phyloP scores from a whole-genome alignment of 2,113 vertebrate species.

The Sarotherodon lohbergeri region DNA sequence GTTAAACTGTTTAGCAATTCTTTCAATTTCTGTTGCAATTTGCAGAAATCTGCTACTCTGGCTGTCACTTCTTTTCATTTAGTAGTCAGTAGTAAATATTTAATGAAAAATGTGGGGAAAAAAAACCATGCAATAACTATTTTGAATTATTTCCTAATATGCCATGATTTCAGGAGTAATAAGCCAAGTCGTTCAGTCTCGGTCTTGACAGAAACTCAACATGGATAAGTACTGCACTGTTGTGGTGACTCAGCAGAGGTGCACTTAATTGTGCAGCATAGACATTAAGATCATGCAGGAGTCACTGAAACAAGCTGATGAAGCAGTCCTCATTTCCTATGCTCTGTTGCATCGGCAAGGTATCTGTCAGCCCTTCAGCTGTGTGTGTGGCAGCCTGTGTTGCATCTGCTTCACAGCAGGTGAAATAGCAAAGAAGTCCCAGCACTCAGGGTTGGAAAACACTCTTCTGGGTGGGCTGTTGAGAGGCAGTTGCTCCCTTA shows the following conservation, averaged over 20 bases:
- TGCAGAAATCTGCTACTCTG: background rate
- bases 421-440: slow-evolving; percentile 51
- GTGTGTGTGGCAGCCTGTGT: slow-evolving; percentile 7
- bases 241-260: slow-evolving; percentile 34
- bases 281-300: slow-evolving; percentile 31
- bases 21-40: background rate
- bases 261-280: slow-evolving; percentile 19
- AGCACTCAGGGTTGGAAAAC: slow-evolving; percentile 37
- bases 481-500: background rate
- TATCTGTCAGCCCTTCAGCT: slow-evolving; percentile 20
- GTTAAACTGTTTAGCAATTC: background rate
- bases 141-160: background rate
- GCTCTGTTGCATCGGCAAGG: slow-evolving; percentile 29
- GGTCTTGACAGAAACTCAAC: background rate
- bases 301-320: slow-evolving; percentile 38
- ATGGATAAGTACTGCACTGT: background rate
- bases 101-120: accelerated
- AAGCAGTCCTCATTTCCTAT: slow-evolving; percentile 4
- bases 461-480: slow-evolving; percentile 35
- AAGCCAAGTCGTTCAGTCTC: background rate
- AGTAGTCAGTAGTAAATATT: accelerated
- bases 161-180: background rate
- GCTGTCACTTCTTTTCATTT: accelerated
- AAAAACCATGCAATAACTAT: background rate
- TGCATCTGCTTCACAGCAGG: slow-evolving; percentile 62